A percentile compares a stretch with the other conserved stretches of the same genome.
phyloP scores from a whole-genome alignment of 2,113 vertebrate genomes.

The Tachysurus fulvidraco region DNA sequence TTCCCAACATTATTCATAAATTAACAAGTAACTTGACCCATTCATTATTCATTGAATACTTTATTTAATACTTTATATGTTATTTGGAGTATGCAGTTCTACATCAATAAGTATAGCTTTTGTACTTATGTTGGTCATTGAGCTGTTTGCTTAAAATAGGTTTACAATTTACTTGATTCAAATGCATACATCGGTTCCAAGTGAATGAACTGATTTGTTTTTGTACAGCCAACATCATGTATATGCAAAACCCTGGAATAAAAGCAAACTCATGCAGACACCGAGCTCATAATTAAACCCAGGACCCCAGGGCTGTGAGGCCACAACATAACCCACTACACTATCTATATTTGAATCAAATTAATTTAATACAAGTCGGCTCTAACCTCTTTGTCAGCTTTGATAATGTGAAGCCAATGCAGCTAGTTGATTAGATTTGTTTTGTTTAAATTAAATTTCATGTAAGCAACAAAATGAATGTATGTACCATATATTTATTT shows the following conservation, averaged over 20 bases:
- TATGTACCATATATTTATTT: no score
- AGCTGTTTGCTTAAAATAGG: neutral
- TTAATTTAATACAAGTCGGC: neutral
- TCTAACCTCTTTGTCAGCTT: neutral
- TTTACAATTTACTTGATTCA: neutral
- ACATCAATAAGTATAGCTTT: neutral
- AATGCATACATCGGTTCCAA: neutral
- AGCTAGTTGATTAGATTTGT: neutral
- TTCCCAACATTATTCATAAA: neutral
- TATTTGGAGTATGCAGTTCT: neutral
- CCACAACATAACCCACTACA: neutral
- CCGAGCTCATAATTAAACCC: neutral
- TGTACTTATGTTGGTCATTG: neutral
- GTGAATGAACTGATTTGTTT: conserved; percentile 8
- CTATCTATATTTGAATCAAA: neutral
- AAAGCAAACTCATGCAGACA: neutral
- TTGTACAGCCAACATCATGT: conserved; percentile 1
- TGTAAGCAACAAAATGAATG: neutral
- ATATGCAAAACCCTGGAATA: neutral
- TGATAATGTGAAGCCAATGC: neutral
- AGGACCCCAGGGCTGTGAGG: neutral
- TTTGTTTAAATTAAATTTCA: neutral
- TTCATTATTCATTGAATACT: neutral
- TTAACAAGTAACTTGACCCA: neutral
- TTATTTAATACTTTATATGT: neutral